These are phyloP conservation scores for Encarsia formosa DNA, from an alignment of 2,888 invertebrate species.

Conservation along the genomic window DNA sequence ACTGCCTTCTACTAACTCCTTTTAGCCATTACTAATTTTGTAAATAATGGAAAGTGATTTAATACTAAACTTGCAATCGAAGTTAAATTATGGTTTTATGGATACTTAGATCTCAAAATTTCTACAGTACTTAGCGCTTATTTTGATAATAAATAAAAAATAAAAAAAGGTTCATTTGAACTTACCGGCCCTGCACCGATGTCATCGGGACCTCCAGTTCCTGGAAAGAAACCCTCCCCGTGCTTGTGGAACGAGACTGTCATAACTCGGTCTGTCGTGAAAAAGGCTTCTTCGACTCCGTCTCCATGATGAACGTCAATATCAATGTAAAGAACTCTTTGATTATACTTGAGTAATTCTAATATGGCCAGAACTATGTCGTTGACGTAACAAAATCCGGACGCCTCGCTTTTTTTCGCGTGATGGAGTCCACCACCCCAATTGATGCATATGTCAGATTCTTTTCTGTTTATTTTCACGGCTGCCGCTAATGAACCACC, in stretches of 20 bases:
- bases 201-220: slow-evolving; percentile 79
- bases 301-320: slow-evolving; percentile 99
- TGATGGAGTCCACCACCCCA: slow-evolving; percentile 99
- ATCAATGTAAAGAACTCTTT: slow-evolving; percentile 95
- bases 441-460: slow-evolving; percentile 97
- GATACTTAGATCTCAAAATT: too few relatives aligned
- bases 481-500: slow-evolving; percentile 99
- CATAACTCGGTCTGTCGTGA: slow-evolving; percentile 99
- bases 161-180: background rate
- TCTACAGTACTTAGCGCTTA: too few relatives aligned
- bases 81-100: background rate
- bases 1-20: too few relatives aligned
- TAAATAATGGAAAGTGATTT: background rate
- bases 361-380: slow-evolving; percentile 97
- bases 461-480: slow-evolving; percentile 97
- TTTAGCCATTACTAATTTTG: too few relatives aligned
- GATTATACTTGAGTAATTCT: slow-evolving; percentile 95
- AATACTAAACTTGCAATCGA: background rate
- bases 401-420: slow-evolving; percentile 98
- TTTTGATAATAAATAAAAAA: too few relatives aligned
- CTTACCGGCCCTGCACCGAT: slow-evolving; percentile 72
- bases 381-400: slow-evolving; percentile 99
- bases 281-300: slow-evolving; percentile 99
- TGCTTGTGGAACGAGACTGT: slow-evolving; percentile 99
- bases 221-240: slow-evolving; percentile 99